A percentile compares a stretch with the other conserved stretches of the same genome.
Conservation (phyloP, 2,113 vertebrate genomes). For the Axis porcinus region DNA sequence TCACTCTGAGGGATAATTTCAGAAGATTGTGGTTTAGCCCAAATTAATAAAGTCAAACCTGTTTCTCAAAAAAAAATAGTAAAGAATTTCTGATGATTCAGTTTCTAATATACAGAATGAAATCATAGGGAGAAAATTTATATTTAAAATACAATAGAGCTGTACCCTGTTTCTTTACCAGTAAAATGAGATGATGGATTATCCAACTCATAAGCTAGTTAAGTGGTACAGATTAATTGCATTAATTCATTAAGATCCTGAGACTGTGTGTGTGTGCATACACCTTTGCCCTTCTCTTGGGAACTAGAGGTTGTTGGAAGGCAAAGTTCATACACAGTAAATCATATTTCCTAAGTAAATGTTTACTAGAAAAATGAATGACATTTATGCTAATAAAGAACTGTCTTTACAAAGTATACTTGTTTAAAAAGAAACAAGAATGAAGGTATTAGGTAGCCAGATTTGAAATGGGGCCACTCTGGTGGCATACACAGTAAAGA, state of each 20-base stretch:
- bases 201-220: background rate
- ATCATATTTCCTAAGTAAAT: background rate
- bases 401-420: background rate
- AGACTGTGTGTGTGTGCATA: background rate
- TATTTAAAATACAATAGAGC: background rate
- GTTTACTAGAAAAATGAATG: background rate
- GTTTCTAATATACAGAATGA: background rate
- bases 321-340: background rate
- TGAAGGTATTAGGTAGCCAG: background rate
- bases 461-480: background rate
- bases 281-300: background rate
- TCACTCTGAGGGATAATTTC: background rate
- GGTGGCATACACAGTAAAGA: background rate
- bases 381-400: background rate
- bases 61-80: background rate
- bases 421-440: background rate
- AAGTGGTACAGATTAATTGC: background rate
- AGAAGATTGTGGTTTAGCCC: background rate
- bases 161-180: background rate
- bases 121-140: background rate
- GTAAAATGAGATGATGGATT: background rate
- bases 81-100: background rate
- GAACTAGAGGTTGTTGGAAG: background rate
- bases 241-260: background rate
- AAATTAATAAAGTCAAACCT: background rate